These are phyloP conservation scores for Dinothrombium tinctorium DNA, from an alignment of 1,140 invertebrate genomes.

Conservation along the genomic window DNA sequence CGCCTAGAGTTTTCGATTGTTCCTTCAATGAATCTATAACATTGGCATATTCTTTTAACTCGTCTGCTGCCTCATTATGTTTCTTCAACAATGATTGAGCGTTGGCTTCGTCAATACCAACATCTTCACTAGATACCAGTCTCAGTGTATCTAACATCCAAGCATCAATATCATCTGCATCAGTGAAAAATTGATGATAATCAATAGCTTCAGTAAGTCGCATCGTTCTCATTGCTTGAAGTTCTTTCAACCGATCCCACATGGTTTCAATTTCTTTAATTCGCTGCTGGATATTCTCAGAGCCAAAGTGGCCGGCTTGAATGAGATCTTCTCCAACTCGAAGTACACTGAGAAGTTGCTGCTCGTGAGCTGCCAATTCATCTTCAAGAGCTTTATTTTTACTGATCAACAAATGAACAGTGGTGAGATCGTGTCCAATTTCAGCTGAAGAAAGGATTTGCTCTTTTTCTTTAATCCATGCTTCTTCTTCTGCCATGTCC, in stretches of 20 bases:
- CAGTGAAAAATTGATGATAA: conserved; percentile 94
- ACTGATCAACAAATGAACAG: conserved; percentile 66
- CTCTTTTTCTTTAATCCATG: conserved; percentile 99
- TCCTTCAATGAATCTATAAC: conserved; percentile 81
- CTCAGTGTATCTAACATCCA: conserved; percentile 94
- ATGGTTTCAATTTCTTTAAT: conserved; percentile 73
- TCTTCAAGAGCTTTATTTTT: conserved; percentile 93
- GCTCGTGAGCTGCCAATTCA: conserved; percentile 76
- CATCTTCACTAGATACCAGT: conserved; percentile 90
- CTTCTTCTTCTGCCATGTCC: conserved; percentile 98
- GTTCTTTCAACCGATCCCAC: conserved; percentile 79
- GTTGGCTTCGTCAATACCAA: conserved; percentile 90
- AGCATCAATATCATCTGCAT: conserved; percentile 94
- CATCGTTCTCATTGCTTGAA: conserved; percentile 70
- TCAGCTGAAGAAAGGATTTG: conserved; percentile 86
- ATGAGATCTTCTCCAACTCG: conserved; percentile 78
- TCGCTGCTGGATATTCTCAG: conserved; percentile 75
- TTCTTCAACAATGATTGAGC: conserved; percentile 93
- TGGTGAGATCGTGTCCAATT: conserved; percentile 88
- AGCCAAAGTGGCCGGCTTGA: conserved; percentile 69
- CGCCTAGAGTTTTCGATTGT: conserved; percentile 57
- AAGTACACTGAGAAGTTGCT: conserved; percentile 65
- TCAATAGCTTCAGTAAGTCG: conserved; percentile 86
- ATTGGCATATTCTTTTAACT: conserved; percentile 78
- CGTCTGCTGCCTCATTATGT: conserved; percentile 92